These are phyloP conservation scores for Tachycineta bicolor DNA, from an alignment of 2,113 vertebrate species.

Conservation along the genomic window DNA sequence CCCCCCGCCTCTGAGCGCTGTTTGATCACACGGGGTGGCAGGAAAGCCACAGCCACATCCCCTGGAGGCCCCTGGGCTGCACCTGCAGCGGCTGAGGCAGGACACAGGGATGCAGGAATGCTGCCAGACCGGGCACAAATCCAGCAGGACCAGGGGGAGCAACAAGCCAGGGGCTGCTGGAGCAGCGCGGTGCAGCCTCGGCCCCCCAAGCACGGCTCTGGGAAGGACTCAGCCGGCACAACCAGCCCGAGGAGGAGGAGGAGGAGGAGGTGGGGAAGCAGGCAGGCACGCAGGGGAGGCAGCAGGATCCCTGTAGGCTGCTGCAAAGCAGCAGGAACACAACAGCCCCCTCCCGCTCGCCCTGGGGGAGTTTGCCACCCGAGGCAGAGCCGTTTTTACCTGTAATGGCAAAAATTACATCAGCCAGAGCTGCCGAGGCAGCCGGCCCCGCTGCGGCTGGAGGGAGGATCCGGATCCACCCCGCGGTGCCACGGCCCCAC, in stretches of 20 bases:
- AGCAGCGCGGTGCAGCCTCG: not conserved
- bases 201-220: not conserved
- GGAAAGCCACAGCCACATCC: not conserved
- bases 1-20: accelerated
- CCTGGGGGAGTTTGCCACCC: not conserved
- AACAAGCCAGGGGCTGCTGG: not conserved
- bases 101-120: not conserved
- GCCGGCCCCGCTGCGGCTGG: accelerated
- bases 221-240: not conserved
- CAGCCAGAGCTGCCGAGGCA: not conserved
- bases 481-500: not conserved
- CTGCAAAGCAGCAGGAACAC: conserved; percentile 1
- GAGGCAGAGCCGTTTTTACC: not conserved
- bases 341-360: not conserved
- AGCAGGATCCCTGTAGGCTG: not conserved
- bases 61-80: not conserved
- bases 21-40: not conserved
- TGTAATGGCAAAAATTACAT: conserved; percentile 49
- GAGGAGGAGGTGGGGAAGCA: not conserved
- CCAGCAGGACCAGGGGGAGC: not conserved
- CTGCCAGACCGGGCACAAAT: not conserved
- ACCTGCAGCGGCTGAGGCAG: accelerated
- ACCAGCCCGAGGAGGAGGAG: not conserved
- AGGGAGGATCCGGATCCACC: not conserved
- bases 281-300: not conserved